phyloP scores from a whole-genome alignment of 2,797 vertebrate species.

The Cetoscarus ocellatus region DNA sequence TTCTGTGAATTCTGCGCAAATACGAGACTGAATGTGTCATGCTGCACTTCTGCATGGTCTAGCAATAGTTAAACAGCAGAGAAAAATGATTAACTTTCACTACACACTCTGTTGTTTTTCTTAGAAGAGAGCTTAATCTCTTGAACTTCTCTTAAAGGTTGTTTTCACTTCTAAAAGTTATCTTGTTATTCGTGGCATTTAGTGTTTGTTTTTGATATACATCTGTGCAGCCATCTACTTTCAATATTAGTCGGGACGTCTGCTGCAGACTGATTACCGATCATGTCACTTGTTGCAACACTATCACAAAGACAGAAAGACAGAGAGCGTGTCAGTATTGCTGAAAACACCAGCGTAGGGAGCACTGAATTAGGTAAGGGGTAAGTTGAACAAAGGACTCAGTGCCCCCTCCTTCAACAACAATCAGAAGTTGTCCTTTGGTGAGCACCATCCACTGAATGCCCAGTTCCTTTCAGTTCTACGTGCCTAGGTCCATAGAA shows the following conservation, averaged over 20 bases:
- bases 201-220: constrained; percentile 39
- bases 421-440: constrained; percentile 7
- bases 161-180: constrained; percentile 56
- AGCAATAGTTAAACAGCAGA: constrained; percentile 36
- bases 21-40: constrained; percentile 4
- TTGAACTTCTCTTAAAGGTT: constrained; percentile 43
- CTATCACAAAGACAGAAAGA: neutral
- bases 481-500: too few species aligned
- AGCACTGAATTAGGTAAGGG: neutral
- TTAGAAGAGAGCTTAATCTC: constrained; percentile 43
- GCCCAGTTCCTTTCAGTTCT: too few species aligned
- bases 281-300: constrained; percentile 26
- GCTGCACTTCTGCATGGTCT: constrained; percentile 18
- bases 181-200: constrained; percentile 30
- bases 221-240: constrained; percentile 47
- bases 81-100: constrained; percentile 71
- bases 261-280: constrained; percentile 40
- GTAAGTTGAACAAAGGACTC: too few species aligned
- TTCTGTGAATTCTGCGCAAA: neutral
- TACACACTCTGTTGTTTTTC: constrained; percentile 54
- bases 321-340: neutral
- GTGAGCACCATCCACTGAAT: neutral
- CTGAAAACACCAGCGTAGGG: neutral
- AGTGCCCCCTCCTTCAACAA: too few species aligned
- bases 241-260: constrained; percentile 64